Evolutionary conservation across 1,140 invertebrate species (phyloP).

Genomic region (Trachymyrmex septentrionalis): DNA sequence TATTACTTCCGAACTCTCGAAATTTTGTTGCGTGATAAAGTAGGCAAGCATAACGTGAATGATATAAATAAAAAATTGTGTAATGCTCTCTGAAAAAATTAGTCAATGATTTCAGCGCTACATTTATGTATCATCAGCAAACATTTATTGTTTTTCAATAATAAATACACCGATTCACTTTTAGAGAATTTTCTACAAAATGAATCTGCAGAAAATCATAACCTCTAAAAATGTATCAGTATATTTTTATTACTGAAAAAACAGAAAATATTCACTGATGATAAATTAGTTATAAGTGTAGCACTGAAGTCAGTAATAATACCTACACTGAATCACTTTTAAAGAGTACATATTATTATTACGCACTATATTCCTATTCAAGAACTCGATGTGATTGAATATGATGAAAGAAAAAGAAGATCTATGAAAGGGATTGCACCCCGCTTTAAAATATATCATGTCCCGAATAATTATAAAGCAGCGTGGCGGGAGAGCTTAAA

Average conservation of each 20-base stretch:
- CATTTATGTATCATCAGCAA: too few relatives aligned
- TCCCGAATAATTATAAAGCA: conserved; percentile 41
- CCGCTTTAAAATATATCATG: not conserved
- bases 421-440: not conserved
- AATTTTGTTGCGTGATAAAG: not conserved
- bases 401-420: not conserved
- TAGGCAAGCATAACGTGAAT: not conserved
- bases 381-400: not conserved
- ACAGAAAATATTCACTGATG: too few relatives aligned
- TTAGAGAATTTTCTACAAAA: too few relatives aligned
- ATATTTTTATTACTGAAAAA: too few relatives aligned
- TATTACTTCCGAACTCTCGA: not conserved
- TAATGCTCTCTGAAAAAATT: not conserved
- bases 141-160: too few relatives aligned
- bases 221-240: too few relatives aligned
- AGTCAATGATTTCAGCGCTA: too few relatives aligned
- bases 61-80: not conserved
- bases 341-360: not conserved
- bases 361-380: not conserved
- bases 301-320: too few relatives aligned
- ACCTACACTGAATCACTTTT: too few relatives aligned
- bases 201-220: too few relatives aligned
- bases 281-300: too few relatives aligned
- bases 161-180: too few relatives aligned
- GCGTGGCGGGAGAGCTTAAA: conserved; percentile 29